These are phyloP conservation scores for Chloropsis cyanopogon DNA, from an alignment of 2,113 vertebrate genomes.

Conservation along the genomic window DNA sequence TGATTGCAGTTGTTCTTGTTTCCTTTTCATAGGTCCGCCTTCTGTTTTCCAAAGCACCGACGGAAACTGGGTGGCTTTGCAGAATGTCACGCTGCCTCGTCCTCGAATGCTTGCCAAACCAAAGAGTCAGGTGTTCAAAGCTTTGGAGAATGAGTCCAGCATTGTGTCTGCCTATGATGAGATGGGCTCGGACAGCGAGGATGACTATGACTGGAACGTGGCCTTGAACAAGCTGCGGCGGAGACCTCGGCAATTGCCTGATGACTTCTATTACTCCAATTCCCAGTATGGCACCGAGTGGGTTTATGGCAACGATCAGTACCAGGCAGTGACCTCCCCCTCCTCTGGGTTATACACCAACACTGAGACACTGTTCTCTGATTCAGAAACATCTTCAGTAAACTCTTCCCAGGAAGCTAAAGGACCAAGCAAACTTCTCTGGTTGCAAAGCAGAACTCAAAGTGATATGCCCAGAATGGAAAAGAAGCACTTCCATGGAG, in stretches of 20 bases:
- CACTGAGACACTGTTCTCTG: constrained; percentile 84
- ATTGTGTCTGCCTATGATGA: constrained; percentile 86
- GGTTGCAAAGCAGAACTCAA: constrained; percentile 75
- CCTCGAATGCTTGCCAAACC: constrained; percentile 82
- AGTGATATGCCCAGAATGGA: constrained; percentile 38
- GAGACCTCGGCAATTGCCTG: constrained; percentile 67
- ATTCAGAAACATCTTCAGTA: constrained; percentile 85
- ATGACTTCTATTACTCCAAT: constrained; percentile 74
- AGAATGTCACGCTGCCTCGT: constrained; percentile 75
- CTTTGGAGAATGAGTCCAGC: constrained; percentile 83
- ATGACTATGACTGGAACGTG: constrained; percentile 76
- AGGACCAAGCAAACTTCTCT: constrained; percentile 44
- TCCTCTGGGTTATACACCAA: constrained; percentile 83
- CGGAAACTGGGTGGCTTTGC: constrained; percentile 93
- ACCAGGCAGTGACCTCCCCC: constrained; percentile 77
- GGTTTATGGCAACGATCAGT: constrained; percentile 72
- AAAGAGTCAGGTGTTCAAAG: constrained; percentile 83
- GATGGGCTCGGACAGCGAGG: constrained; percentile 85
- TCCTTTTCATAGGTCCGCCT: constrained; percentile 39
- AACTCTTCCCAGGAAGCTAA: constrained; percentile 73
- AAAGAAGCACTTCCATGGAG: constrained; percentile 52
- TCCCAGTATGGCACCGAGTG: constrained; percentile 77
- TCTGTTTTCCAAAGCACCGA: constrained; percentile 87
- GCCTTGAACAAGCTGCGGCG: constrained; percentile 69
- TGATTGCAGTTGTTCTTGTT: neutral